Percentiles rank a stretch among this genome's conserved stretches.
Evolutionary conservation across 2,797 vertebrate genomes (phyloP).

Genomic region (Malacoctenus gilli): DNA sequence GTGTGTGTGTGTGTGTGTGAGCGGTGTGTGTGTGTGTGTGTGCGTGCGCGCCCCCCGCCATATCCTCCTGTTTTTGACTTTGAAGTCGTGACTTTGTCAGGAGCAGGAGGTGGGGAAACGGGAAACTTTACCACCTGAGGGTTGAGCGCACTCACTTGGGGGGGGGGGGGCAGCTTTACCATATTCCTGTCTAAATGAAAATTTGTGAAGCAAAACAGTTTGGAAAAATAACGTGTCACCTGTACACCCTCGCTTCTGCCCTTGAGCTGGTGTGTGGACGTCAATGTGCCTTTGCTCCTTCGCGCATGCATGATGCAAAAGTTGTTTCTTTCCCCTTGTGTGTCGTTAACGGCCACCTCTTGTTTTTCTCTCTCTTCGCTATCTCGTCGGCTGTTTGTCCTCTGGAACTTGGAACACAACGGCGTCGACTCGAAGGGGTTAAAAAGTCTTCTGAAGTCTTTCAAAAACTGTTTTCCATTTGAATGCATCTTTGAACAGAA

Average conservation of each 20-base stretch:
- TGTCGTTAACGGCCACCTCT: constrained; percentile 8
- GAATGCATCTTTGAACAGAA: no score
- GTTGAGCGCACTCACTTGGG: constrained; percentile 28
- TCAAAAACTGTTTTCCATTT: no score
- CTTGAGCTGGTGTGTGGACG: constrained; percentile 33
- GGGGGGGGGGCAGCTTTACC: constrained; percentile 51
- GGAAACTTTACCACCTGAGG: constrained; percentile 64
- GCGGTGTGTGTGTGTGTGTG: constrained; percentile 2
- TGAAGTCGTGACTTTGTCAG: constrained; percentile 73
- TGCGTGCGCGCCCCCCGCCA: constrained; percentile 10
- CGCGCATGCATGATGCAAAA: no score
- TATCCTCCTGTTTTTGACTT: constrained; percentile 65
- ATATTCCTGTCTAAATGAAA: constrained; percentile 73
- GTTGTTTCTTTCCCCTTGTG: background rate
- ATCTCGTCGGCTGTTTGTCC: no score
- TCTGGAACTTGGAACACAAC: no score
- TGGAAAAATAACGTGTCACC: constrained; percentile 50
- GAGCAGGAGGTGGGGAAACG: constrained; percentile 55
- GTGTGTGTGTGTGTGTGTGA: constrained; percentile 3
- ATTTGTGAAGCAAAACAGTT: constrained; percentile 72
- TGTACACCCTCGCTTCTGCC: constrained; percentile 30
- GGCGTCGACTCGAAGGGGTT: no score
- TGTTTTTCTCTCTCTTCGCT: constrained; percentile 3
- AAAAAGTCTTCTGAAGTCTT: no score
- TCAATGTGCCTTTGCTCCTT: no score